Evolutionary conservation across 2,113 vertebrate species (phyloP), one percentile per base, ranked within the genome.

Genomic region (Phrynocephalus versicolor): DNA sequence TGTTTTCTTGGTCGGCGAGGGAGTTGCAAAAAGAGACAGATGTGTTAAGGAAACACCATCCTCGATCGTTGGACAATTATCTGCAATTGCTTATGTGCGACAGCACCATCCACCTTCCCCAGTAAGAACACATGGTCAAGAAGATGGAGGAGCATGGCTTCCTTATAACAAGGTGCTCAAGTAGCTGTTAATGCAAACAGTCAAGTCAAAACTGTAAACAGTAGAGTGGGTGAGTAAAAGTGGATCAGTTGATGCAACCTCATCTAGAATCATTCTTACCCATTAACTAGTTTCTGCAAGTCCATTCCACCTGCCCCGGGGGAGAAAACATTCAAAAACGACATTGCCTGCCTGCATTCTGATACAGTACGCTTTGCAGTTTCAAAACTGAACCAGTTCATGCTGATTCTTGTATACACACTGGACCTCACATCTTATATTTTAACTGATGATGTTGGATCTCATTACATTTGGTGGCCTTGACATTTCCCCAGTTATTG

Each of bases 361-460:
- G 30, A 13, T 67, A 30, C 27, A 67, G 27, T 67, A 25, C 13
- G 12, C 30, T 27, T 67, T 67, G 15, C 5, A 21, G 9, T 35
- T 76, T 35, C 25, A 77, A 57, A 45, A 37, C 45, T 74, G 16
- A 41, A 62, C 16, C 70, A 30, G n/a, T 14, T 71, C 33, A 69
- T 39, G 21, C 23, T 27, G 25, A n/a, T 55, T 10, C 23, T 41
- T 27, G n/a, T 13, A 6, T 21, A 74, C 16, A 74, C 16, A 21
- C n/a, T 25, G 33, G 58, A 62, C 8, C 41, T 62, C 21, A 69
- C 70, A 78, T 0, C 6, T 57, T 23, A 67, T 39, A 74, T 81
- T 87, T 82, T 80, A 85, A 81, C n/a, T 39, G 73, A 90, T 92
- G 70, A 16, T 82, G 39, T 89, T 80, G 89, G 84, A 55, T 62